A percentile compares a stretch with the other conserved stretches of the same genome.
Evolutionary conservation across 2,113 vertebrate genomes (phyloP).

Genomic region (Ceyx melanurus): DNA sequence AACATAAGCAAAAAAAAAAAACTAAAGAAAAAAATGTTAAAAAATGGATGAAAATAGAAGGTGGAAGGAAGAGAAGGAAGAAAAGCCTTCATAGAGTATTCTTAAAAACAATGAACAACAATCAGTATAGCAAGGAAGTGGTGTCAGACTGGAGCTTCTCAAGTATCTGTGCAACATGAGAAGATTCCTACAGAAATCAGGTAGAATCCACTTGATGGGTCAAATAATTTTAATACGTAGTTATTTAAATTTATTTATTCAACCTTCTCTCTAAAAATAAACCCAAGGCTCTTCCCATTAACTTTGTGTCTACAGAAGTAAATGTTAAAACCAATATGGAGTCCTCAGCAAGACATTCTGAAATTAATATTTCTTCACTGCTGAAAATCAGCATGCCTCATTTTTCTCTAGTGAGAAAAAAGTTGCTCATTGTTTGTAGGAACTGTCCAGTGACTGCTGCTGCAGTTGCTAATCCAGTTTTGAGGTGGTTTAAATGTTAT

Average conservation of each 20-base stretch:
- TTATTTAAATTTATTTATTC: background rate
- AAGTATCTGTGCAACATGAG: background rate
- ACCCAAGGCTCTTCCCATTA: background rate
- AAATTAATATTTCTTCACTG: background rate
- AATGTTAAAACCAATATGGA: background rate
- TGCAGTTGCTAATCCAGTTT: background rate
- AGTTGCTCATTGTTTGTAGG: background rate
- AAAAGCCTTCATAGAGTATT: background rate
- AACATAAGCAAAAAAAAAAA: too few relatives aligned
- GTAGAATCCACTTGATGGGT: background rate
- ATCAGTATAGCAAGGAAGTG: background rate
- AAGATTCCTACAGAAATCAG: background rate
- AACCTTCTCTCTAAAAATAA: background rate
- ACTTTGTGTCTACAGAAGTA: background rate
- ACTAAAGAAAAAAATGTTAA: background rate
- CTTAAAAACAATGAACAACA: background rate
- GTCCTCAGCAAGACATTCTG: background rate
- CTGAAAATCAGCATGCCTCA: background rate
- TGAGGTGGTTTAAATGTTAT: background rate
- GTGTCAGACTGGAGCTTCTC: background rate
- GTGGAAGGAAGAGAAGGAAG: background rate
- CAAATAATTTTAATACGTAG: background rate
- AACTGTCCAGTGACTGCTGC: background rate
- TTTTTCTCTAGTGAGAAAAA: background rate
- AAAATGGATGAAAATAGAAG: background rate